Evolutionary conservation across 2,888 invertebrate genomes (phyloP).

Genomic region (Blera fallax): DNA sequence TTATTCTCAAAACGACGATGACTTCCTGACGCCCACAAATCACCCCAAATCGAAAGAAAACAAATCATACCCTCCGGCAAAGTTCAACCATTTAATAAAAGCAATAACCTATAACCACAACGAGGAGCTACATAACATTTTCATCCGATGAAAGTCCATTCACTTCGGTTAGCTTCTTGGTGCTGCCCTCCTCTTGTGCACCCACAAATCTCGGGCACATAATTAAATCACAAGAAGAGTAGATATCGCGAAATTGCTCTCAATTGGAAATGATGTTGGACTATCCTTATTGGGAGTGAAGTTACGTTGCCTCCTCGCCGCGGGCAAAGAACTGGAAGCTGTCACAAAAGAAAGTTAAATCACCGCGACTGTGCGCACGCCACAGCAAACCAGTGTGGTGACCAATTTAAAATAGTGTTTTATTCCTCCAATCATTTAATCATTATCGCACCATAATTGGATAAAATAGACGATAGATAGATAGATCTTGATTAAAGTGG

Average conservation of each 20-base stretch:
- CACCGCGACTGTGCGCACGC: background rate
- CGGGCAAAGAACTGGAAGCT: background rate
- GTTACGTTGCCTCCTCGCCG: too few species aligned
- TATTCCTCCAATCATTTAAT: slow-evolving; percentile 48
- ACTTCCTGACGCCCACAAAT: slow-evolving; percentile 4
- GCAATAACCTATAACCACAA: background rate
- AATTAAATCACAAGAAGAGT: slow-evolving; percentile 56
- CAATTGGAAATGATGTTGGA: slow-evolving; percentile 45
- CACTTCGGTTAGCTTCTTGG: slow-evolving; percentile 7
- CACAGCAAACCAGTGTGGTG: slow-evolving; percentile 1
- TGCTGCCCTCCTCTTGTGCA: background rate
- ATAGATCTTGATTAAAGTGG: slow-evolving; percentile 19
- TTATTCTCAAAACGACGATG: background rate
- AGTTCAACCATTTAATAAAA: slow-evolving; percentile 11
- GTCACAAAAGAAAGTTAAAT: slow-evolving; percentile 18
- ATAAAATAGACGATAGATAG: slow-evolving; percentile 32
- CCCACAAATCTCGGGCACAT: slow-evolving; percentile 30
- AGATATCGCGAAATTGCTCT: slow-evolving; percentile 61
- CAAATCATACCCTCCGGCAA: slow-evolving; percentile 6
- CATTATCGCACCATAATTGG: slow-evolving; percentile 64
- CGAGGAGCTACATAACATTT: background rate
- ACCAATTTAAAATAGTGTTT: slow-evolving; percentile 42
- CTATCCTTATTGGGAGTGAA: slow-evolving; percentile 22
- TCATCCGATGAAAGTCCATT: slow-evolving; percentile 49
- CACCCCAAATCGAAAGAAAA: background rate